Percentiles rank a stretch among this genome's conserved stretches.
phyloP scores from a whole-genome alignment of 2,888 invertebrate genomes.

The Lasioglossum zephyrum region DNA sequence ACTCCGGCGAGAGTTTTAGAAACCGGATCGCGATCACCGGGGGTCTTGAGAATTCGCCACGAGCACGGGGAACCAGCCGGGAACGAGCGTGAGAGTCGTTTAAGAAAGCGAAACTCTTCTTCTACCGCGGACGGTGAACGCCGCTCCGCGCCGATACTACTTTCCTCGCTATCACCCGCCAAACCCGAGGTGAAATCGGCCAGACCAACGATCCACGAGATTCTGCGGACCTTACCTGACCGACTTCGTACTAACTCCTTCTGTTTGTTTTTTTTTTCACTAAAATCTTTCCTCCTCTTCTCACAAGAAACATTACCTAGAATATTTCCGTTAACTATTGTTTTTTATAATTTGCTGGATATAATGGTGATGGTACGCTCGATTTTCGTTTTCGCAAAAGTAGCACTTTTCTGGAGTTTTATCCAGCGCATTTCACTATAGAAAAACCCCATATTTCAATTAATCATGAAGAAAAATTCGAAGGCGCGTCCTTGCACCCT shows the following conservation, averaged over 20 bases:
- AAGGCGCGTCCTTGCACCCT: too few relatives aligned
- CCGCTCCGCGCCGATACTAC: slow-evolving; percentile 35
- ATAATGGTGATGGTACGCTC: too few relatives aligned
- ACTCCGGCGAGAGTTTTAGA: slow-evolving; percentile 78
- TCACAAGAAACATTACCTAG: background rate
- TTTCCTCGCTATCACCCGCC: slow-evolving; percentile 64
- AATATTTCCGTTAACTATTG: too few relatives aligned
- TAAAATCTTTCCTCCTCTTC: background rate
- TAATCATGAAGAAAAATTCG: too few relatives aligned
- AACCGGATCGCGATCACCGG: slow-evolving; percentile 77
- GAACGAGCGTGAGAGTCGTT: slow-evolving; percentile 73
- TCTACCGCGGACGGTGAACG: slow-evolving; percentile 43
- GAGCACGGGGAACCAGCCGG: slow-evolving; percentile 59
- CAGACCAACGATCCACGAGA: slow-evolving; percentile 6
- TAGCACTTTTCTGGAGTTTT: too few relatives aligned
- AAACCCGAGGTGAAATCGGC: slow-evolving; percentile 70
- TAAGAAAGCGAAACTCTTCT: slow-evolving; percentile 79
- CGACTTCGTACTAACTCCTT: background rate
- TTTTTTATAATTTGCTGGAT: too few relatives aligned
- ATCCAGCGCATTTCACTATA: too few relatives aligned
- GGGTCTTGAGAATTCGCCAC: slow-evolving; percentile 74
- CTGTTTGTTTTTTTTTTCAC: background rate
- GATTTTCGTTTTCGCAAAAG: too few relatives aligned
- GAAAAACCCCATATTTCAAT: too few relatives aligned
- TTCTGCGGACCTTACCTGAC: background rate